Evolutionary conservation across 2,113 vertebrate species (phyloP).

Genomic region (Neotoma lepida): DNA sequence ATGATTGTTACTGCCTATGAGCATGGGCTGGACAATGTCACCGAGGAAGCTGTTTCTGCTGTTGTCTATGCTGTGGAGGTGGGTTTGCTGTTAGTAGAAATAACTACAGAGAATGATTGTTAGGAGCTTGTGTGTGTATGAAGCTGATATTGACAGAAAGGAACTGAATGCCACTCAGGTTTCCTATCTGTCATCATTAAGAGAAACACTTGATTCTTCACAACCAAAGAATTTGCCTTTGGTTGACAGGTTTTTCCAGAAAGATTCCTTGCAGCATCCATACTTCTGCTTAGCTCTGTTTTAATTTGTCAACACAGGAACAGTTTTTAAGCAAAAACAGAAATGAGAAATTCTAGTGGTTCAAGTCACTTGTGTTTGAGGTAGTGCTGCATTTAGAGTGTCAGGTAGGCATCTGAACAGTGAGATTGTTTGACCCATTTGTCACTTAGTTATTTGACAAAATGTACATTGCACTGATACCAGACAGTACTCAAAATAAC

Average conservation of each 20-base stretch:
- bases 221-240: neutral
- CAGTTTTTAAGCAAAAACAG: neutral
- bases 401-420: neutral
- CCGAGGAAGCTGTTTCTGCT: slow-evolving; percentile 92
- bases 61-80: slow-evolving; percentile 95
- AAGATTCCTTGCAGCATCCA: neutral
- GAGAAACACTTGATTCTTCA: neutral
- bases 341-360: neutral
- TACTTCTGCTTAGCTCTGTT: neutral
- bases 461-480: accelerated
- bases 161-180: neutral
- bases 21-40: slow-evolving; percentile 95
- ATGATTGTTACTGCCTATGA: slow-evolving; percentile 98
- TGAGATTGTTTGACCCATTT: neutral
- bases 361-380: neutral
- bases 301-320: neutral
- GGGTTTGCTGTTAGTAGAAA: slow-evolving; percentile 57
- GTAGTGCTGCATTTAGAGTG: neutral
- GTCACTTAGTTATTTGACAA: neutral
- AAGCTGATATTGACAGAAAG: neutral
- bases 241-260: neutral
- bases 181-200: neutral
- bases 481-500: no score
- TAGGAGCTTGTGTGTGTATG: neutral
- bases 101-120: neutral